Conservation (phyloP, 2,888 invertebrate species). For the Brassicogethes aeneus region DNA sequence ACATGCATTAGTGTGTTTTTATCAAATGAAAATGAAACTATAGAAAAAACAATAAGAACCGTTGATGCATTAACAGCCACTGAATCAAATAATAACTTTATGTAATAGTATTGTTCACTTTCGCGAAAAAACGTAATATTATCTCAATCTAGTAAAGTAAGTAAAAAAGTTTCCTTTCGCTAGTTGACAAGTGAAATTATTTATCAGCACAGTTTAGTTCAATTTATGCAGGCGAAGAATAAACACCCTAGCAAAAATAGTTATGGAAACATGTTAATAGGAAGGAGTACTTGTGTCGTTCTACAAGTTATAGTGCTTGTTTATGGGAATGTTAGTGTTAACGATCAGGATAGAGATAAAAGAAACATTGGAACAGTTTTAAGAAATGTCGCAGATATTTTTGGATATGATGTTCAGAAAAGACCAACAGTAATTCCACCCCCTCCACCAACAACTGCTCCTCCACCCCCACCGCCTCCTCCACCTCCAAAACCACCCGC, state of each 20-base stretch:
- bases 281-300: slow-evolving; percentile 17
- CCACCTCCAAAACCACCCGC: slow-evolving; percentile 18
- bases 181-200: slow-evolving; percentile 31
- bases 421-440: slow-evolving; percentile 21
- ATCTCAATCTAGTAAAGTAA: slow-evolving; percentile 26
- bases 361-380: slow-evolving; percentile 36
- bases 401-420: slow-evolving; percentile 38
- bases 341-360: slow-evolving; percentile 23
- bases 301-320: slow-evolving; percentile 14
- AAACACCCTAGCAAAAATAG: slow-evolving; percentile 15
- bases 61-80: slow-evolving; percentile 22
- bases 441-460: slow-evolving; percentile 10
- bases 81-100: slow-evolving; percentile 31
- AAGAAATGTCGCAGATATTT: slow-evolving; percentile 35
- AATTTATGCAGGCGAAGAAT: slow-evolving; percentile 22
- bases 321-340: slow-evolving; percentile 12
- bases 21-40: not conserved
- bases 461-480: slow-evolving; percentile 10
- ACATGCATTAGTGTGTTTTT: not conserved
- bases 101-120: slow-evolving; percentile 25
- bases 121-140: slow-evolving; percentile 31
- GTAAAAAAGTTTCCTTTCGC: slow-evolving; percentile 30
- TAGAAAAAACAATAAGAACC: not conserved
- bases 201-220: slow-evolving; percentile 23
- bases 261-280: slow-evolving; percentile 24